Conservation (phyloP, 2,888 invertebrate species). For the Pegoplata infirma region DNA sequence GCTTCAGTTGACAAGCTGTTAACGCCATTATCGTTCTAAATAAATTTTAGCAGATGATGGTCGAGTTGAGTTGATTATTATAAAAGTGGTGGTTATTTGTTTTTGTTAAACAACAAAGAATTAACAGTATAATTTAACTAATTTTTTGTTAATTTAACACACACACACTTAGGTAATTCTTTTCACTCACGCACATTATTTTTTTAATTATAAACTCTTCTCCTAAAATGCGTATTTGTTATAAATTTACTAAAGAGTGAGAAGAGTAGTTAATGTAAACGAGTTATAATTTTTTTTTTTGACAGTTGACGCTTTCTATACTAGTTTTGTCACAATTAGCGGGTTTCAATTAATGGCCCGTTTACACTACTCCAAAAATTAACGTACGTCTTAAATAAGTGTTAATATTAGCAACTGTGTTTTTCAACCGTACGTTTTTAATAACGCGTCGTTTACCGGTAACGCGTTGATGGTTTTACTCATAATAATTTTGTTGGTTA, state of each 20-base stretch:
- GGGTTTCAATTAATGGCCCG: slow-evolving; percentile 45
- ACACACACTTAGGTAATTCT: no score
- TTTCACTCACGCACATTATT: neutral
- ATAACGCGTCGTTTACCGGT: slow-evolving; percentile 47
- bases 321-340: slow-evolving; percentile 55
- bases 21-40: slow-evolving; percentile 71
- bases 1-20: slow-evolving; percentile 72
- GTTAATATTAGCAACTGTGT: slow-evolving; percentile 17
- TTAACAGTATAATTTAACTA: slow-evolving; percentile 10
- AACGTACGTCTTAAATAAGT: slow-evolving; percentile 17
- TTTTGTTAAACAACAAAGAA: neutral
- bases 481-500: slow-evolving; percentile 48
- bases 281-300: slow-evolving; percentile 4
- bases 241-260: neutral
- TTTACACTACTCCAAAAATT: slow-evolving; percentile 24
- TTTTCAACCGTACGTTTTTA: slow-evolving; percentile 10
- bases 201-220: neutral
- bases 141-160: slow-evolving; percentile 8
- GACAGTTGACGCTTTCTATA: slow-evolving; percentile 36
- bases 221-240: neutral
- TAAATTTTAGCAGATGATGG: slow-evolving; percentile 2
- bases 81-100: slow-evolving; percentile 3
- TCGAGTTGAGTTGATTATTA: neutral
- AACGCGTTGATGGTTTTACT: slow-evolving; percentile 55
- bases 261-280: slow-evolving; percentile 15